Evolutionary conservation across 64 coral and sea anemone genomes (phyloP).

Genomic region (Pocillopora damicornis): DNA sequence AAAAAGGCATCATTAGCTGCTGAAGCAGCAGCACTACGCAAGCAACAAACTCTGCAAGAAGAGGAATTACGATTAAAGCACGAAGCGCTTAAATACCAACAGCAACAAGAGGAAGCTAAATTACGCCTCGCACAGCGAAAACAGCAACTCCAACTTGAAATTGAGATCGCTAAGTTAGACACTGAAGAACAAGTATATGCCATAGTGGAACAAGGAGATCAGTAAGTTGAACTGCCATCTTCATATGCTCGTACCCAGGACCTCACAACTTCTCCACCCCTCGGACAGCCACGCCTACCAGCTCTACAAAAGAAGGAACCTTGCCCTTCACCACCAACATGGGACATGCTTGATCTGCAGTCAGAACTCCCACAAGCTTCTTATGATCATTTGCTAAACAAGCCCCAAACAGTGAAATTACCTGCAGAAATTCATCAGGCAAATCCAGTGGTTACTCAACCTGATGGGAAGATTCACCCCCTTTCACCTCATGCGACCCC

Average conservation of each 20-base stretch:
- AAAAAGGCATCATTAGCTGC: background rate
- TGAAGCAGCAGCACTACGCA: conserved; percentile 8
- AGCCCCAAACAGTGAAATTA: background rate
- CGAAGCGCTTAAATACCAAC: background rate
- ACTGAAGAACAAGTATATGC: conserved; percentile 13
- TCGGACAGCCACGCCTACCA: background rate
- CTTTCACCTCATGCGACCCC: conserved; percentile 3
- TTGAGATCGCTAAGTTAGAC: conserved; percentile 12
- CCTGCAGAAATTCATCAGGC: background rate
- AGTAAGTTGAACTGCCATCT: background rate
- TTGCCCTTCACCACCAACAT: no score
- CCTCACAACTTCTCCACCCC: background rate
- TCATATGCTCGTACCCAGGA: background rate
- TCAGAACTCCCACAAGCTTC: no score
- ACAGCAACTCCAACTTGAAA: conserved; percentile 24
- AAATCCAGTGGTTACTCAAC: conserved; percentile 6
- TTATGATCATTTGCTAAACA: background rate
- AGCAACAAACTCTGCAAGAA: conserved; percentile 2
- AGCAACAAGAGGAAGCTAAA: conserved; percentile 11
- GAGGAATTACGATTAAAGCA: conserved; percentile 5
- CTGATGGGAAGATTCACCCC: background rate
- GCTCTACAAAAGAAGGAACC: no score
- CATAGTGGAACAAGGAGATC: background rate
- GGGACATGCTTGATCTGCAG: no score
- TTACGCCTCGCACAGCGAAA: conserved; percentile 25